Percentiles rank a stretch among this genome's conserved stretches.
Conservation (phyloP, 2,113 vertebrate species). For the Proterorhinus semilunaris region DNA sequence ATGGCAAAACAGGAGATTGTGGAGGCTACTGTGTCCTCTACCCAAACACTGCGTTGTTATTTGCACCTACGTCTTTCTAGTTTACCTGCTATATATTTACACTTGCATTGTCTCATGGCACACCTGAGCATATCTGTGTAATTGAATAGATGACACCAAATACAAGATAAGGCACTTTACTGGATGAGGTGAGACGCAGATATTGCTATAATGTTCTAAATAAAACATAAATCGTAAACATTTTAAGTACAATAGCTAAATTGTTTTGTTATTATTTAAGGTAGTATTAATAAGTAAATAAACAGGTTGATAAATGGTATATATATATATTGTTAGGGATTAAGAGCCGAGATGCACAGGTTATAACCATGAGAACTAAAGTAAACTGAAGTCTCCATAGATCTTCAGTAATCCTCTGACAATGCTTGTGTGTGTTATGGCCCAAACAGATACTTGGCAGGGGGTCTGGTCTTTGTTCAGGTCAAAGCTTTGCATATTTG, state of each 20-base stretch:
- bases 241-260: not conserved
- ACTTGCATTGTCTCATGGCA: not conserved
- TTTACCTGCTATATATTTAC: not conserved
- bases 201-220: not conserved
- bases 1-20: not conserved
- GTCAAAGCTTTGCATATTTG: not conserved
- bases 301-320: no score
- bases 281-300: no score
- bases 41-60: not conserved
- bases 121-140: not conserved
- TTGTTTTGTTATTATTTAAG: no score
- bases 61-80: not conserved
- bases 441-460: conserved; percentile 7
- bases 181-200: not conserved
- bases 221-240: not conserved
- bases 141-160: not conserved
- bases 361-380: not conserved
- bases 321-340: no score
- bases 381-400: conserved; percentile 1
- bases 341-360: not conserved
- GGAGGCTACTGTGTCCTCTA: not conserved
- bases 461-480: conserved; percentile 7
- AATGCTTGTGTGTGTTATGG: conserved; percentile 7
- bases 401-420: not conserved
- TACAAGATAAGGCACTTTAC: not conserved